phyloP scores from a whole-genome alignment of 2,113 vertebrate species.

The Laticauda colubrina region DNA sequence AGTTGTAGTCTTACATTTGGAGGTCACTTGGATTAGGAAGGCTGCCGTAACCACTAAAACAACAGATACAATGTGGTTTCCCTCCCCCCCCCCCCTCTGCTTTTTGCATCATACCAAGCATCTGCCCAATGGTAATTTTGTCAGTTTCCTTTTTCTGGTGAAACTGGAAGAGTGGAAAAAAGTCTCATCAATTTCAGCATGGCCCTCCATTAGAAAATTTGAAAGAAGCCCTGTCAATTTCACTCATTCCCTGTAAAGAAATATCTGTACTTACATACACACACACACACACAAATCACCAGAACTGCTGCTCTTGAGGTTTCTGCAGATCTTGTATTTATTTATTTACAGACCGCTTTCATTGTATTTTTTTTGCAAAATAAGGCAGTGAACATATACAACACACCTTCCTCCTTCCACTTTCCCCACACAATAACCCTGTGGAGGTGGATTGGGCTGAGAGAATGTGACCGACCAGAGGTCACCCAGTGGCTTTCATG shows the following conservation, averaged over 20 bases:
- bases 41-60: not conserved
- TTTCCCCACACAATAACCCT: not conserved
- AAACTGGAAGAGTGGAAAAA: not conserved
- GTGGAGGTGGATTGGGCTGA: not conserved
- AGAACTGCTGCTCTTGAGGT: not conserved
- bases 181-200: not conserved
- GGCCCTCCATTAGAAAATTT: not conserved
- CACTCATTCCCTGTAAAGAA: not conserved
- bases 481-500: not conserved
- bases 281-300: not conserved
- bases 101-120: not conserved
- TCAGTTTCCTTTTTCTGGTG: not conserved
- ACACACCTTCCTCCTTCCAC: not conserved
- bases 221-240: not conserved
- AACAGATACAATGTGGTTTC: not conserved
- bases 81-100: not conserved
- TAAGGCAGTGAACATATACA: not conserved
- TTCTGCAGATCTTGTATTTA: not conserved
- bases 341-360: not conserved
- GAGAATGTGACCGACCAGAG: not conserved
- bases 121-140: not conserved
- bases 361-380: not conserved
- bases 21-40: not conserved
- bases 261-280: not conserved
- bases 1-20: not conserved